Evolutionary conservation across 2,888 invertebrate genomes (phyloP), one percentile per base, ranked within the genome.

Genomic region (Sarcophaga carnaria): DNA sequence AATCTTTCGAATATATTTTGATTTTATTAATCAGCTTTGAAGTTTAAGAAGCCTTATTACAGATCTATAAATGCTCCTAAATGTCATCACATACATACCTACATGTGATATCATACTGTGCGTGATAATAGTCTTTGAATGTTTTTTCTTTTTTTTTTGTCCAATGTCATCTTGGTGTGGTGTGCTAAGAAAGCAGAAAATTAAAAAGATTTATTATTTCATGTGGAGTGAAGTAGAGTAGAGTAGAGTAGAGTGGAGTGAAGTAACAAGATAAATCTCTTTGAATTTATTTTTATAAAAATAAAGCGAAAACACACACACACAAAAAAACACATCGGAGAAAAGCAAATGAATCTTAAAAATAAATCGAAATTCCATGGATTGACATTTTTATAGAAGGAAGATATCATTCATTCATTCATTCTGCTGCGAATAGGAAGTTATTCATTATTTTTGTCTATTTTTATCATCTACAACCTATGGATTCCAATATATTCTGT

Each of bases 191-290:
- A 72, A 72, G 72, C 72, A 67, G 72, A 78, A 78, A 76, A 72
- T 66, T 82, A 71, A 76, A 76, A 64, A 72, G 78, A 74, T 77
- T 85, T 74, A 85, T 75, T 75, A 66, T 54, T 78, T 37, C 37
- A 10, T 37, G 37, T 37, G 37, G 37, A 3, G 37, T 37, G 10
- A 10, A 37, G 37, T 2, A 10, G 8, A 2, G 37, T 37, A 22
- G 22, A 22, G 22, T 22, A 22, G 22, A 22, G 8, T 37, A 10
- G 37, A 37, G 37, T 37, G 37, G 2, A 20, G 49, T 25, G 70
- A 49, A 0, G 25, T 83, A 74, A 78, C 22, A 85, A 80, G 85
- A 77, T 85, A 80, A 77, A 85, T 77, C 72, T 80, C 60, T 84
- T 84, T 49, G 25, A 2, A 25, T 72, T 74, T 54, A 12, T 67